phyloP scores from a whole-genome alignment of 64 coral and sea anemone genomes.

The Dendrophyllia cribrosa region DNA sequence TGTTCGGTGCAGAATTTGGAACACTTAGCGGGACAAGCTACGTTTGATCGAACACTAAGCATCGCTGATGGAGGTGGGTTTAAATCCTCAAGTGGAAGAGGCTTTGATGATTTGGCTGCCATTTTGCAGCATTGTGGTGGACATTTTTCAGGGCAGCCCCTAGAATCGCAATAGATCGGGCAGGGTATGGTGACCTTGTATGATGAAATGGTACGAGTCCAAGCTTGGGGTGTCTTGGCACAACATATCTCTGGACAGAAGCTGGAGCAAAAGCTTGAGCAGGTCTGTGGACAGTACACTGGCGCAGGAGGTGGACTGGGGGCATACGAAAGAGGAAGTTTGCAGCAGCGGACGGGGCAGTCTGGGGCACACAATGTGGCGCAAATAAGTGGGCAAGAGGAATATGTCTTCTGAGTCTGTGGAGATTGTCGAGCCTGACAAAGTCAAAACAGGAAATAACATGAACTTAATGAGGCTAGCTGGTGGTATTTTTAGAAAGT shows the following conservation, averaged over 20 bases:
- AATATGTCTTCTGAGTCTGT: not conserved
- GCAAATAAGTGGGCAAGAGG: slow-evolving; percentile 44
- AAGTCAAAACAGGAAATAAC: too few species aligned
- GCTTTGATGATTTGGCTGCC: not conserved
- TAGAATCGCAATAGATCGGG: not conserved
- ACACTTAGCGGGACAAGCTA: not conserved
- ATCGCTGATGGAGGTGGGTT: not conserved
- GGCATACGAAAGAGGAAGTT: not conserved
- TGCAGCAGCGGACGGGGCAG: slow-evolving; percentile 62
- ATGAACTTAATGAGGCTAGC: too few species aligned
- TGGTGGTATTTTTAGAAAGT: too few species aligned
- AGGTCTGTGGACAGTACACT: slow-evolving; percentile 4
- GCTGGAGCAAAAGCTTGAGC: not conserved
- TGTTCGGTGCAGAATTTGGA: not conserved
- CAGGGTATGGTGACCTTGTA: not conserved
- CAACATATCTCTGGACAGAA: slow-evolving; percentile 46
- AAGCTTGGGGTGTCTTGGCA: not conserved
- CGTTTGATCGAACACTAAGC: not conserved
- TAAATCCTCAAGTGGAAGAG: not conserved
- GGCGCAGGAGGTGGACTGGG: not conserved
- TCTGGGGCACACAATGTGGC: slow-evolving; percentile 21
- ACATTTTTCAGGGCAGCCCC: not conserved
- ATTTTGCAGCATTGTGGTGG: not conserved
- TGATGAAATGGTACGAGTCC: not conserved
- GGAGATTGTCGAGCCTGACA: not conserved